phyloP scores from a whole-genome alignment of 1,140 invertebrate genomes.

The Araneus ventricosus region DNA sequence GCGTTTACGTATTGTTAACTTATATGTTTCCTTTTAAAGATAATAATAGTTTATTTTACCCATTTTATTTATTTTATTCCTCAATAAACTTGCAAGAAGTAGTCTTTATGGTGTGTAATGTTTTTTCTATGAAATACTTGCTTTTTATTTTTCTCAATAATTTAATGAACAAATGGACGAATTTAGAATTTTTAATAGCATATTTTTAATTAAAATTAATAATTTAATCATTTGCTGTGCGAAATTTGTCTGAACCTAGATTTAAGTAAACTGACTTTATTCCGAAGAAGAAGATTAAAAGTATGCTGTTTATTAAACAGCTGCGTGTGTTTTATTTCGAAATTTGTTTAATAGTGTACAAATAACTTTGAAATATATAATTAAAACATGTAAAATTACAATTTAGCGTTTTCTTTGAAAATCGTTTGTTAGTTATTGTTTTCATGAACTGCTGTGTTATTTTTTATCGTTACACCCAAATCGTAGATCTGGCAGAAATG shows the following conservation, averaged over 20 bases:
- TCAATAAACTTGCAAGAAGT: no score
- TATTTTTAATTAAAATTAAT: no score
- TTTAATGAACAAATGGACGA: no score
- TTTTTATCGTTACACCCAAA: slow-evolving; percentile 18
- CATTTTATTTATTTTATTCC: no score
- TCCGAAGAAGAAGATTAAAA: slow-evolving; percentile 47
- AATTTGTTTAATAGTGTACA: slow-evolving; percentile 51
- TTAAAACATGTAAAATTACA: slow-evolving; percentile 16
- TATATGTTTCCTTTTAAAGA: no score
- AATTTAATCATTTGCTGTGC: no score
- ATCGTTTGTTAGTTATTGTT: neutral
- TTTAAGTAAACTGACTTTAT: neutral
- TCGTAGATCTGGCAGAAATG: slow-evolving; percentile 33
- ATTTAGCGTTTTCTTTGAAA: neutral
- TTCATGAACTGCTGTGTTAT: neutral
- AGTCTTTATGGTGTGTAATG: no score
- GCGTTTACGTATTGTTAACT: no score
- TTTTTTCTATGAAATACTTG: no score
- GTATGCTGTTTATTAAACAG: slow-evolving; percentile 55
- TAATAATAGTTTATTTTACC: no score
- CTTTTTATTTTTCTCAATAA: no score
- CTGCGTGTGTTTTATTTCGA: slow-evolving; percentile 68
- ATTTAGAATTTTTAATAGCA: no score
- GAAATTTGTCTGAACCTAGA: neutral
- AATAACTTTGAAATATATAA: neutral